These are phyloP conservation scores for Myotis brandtii DNA, from an alignment of 2,113 vertebrate genomes.

Conservation along the genomic window DNA sequence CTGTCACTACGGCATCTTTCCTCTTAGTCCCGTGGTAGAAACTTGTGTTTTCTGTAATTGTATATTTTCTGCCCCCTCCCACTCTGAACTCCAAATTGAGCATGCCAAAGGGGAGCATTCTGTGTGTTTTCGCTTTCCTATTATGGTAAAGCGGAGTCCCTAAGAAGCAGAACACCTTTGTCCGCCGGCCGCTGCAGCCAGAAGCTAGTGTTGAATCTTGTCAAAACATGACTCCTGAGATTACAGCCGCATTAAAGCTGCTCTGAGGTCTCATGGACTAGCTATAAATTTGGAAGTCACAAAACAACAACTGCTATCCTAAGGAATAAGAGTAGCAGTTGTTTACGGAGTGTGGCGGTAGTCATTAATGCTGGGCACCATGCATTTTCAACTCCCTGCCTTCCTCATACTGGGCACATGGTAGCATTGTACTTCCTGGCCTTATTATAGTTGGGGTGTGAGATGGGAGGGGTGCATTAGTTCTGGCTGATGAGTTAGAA, in stretches of 20 bases:
- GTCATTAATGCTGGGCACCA: background rate
- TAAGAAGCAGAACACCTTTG: background rate
- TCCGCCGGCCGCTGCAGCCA: background rate
- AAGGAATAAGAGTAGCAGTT: background rate
- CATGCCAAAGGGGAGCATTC: background rate
- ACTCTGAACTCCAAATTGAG: background rate
- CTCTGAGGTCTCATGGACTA: background rate
- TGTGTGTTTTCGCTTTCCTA: background rate
- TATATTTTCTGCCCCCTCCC: background rate
- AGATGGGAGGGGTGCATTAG: background rate
- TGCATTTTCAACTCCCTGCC: background rate
- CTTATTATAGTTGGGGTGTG: background rate
- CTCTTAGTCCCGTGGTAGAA: background rate
- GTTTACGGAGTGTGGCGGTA: background rate
- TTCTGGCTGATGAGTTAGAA: background rate
- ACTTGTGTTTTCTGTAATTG: conserved; percentile 14
- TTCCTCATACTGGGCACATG: background rate
- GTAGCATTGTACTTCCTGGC: background rate
- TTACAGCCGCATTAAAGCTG: background rate
- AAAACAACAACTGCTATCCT: background rate
- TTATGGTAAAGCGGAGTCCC: background rate
- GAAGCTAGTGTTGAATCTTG: conserved; percentile 3
- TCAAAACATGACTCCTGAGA: background rate
- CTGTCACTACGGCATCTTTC: background rate
- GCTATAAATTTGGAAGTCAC: background rate